Evolutionary conservation across 2,113 vertebrate species (phyloP).

Genomic region (Callionymus lyra): DNA sequence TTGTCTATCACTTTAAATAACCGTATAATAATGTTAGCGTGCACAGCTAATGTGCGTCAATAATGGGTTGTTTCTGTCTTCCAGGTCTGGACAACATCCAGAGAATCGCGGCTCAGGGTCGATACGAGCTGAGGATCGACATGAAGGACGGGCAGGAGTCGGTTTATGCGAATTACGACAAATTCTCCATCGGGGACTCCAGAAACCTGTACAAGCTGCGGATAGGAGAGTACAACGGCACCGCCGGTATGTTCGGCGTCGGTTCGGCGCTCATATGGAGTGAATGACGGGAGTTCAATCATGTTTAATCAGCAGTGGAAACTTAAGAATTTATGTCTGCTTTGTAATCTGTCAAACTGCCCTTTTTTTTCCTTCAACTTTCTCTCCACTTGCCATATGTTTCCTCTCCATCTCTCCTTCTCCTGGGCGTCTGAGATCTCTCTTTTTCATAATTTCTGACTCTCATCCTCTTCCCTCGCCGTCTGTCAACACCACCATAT

Average conservation of each 20-base stretch:
- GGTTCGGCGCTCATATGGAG: no score
- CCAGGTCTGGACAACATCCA: slow-evolving; percentile 93
- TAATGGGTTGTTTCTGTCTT: slow-evolving; percentile 3
- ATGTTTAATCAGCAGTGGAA: not conserved
- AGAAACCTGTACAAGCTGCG: slow-evolving; percentile 87
- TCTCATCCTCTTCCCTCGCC: slow-evolving; percentile 7
- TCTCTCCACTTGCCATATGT: no score
- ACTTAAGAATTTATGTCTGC: not conserved
- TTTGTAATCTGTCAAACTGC: no score
- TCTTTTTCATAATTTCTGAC: slow-evolving; percentile 13
- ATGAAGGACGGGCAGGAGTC: slow-evolving; percentile 87
- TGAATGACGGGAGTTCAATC: no score
- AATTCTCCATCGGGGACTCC: slow-evolving; percentile 82
- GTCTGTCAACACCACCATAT: slow-evolving; percentile 44
- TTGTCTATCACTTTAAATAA: no score
- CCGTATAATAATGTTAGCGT: no score
- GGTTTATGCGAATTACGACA: slow-evolving; percentile 83
- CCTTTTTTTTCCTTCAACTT: slow-evolving; percentile 1
- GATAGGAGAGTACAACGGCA: slow-evolving; percentile 89
- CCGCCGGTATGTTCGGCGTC: slow-evolving; percentile 71
- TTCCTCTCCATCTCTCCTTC: slow-evolving; percentile 6
- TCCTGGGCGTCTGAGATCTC: slow-evolving; percentile 14
- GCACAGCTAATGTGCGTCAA: no score
- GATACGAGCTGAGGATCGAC: slow-evolving; percentile 89
- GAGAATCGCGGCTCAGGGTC: slow-evolving; percentile 82